Percentiles rank a stretch among this genome's conserved stretches.
These are phyloP conservation scores for Schizaphis graminum DNA, from an alignment of 2,888 invertebrate species.

Conservation along the genomic window DNA sequence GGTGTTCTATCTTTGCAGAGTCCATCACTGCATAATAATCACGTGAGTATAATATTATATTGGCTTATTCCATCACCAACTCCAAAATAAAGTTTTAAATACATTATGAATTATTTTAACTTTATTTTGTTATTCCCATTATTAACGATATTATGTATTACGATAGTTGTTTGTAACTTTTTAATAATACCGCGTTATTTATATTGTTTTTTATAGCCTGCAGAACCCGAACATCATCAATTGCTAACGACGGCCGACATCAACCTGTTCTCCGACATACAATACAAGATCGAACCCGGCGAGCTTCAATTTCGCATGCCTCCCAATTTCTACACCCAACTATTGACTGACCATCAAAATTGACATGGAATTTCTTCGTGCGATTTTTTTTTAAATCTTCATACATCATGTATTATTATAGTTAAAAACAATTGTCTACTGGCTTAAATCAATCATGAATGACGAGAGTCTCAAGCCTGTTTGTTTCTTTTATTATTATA, in stretches of 20 bases:
- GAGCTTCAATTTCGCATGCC: slow-evolving; percentile 66
- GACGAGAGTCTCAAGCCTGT: background rate
- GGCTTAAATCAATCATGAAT: background rate
- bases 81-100: background rate
- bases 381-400: background rate
- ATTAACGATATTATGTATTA: background rate
- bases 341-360: slow-evolving; percentile 62
- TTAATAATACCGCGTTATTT: background rate
- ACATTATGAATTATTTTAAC: background rate
- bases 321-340: slow-evolving; percentile 64
- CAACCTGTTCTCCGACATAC: slow-evolving; percentile 57
- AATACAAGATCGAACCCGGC: slow-evolving; percentile 64
- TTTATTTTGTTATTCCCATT: background rate
- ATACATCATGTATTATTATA: background rate
- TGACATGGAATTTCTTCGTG: slow-evolving; percentile 1
- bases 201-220: slow-evolving; percentile 35
- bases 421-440: background rate
- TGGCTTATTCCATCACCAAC: background rate
- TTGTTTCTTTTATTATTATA: slow-evolving; percentile 49
- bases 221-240: slow-evolving; percentile 63
- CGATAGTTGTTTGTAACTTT: background rate
- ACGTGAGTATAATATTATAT: background rate
- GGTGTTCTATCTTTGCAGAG: slow-evolving; percentile 70
- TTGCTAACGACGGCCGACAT: slow-evolving; percentile 57
- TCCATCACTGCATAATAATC: background rate